Evolutionary conservation across 2,113 vertebrate genomes (phyloP), one percentile per base, ranked within the genome.

Genomic region (Perca fluviatilis): DNA sequence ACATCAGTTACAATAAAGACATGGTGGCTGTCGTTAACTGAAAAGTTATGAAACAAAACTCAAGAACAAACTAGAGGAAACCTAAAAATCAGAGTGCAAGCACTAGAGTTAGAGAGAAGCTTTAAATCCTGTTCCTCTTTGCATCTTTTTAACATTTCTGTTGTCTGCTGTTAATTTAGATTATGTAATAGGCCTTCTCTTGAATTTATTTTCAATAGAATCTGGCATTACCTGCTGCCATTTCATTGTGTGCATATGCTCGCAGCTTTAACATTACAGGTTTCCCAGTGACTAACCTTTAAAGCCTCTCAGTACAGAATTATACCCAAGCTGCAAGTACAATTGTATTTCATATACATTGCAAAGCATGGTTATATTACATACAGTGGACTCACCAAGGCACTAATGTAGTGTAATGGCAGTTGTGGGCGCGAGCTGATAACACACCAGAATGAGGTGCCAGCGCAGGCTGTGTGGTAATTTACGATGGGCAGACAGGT

Each of bases 401-500:
- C 86, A 30, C 85, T 84, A 46, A 79, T 76, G 54, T 74, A 56
- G 77, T 74, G 25, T 46, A 36, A 79, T 84, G 77, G 80, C 3
- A 53, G 80, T 27, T 71, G 79, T 63, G 77, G 66, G 83, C 61
- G 60, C 23, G 30, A 67, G 86, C 80, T 84, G 87, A 87, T 63
- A 81, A 91, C 16, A 82, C 70, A 71, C 16, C 63, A 83, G 79
- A 82, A 86, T 71, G 89, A 86, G 85, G 57, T 88, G 85, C 74
- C 77, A 83, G 82, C 40, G 8, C 47, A 77, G 79, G 51, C 84
- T 25, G 84, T 51, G 61, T 51, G 57, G 57, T 92, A 76, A 91
- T 92, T 92, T 91, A 91, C 30, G 68, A 83, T 27, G 65, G 79
- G 78, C 82, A 84, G 79, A 77, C 78, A 19, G 91, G 91, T 93